A percentile compares a stretch with the other conserved stretches of the same genome.
Conservation (phyloP, 2,888 invertebrate genomes). For the Drosophila parthenogenetica region DNA sequence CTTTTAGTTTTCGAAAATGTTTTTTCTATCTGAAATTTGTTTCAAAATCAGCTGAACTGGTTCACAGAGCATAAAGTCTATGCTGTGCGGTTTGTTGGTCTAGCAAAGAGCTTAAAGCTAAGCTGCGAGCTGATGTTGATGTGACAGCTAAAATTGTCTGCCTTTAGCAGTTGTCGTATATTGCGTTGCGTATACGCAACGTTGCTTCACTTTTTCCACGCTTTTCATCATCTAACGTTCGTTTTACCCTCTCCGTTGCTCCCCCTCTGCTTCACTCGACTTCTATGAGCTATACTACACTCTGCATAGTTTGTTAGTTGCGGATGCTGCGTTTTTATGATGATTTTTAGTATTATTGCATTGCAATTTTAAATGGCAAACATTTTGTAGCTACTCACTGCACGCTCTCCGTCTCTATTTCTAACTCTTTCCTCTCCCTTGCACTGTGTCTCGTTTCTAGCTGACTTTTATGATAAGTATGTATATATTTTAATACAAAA, state of each 20-base stretch:
- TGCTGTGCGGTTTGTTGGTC: constrained; percentile 1
- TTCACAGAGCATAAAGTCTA: constrained; percentile 7
- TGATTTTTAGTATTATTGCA: constrained; percentile 74
- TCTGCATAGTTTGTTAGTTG: constrained; percentile 26
- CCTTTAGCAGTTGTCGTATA: constrained; percentile 12
- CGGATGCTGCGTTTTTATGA: constrained; percentile 49
- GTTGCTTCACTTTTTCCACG: constrained; percentile 9
- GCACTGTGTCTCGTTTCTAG: neutral
- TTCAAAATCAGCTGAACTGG: constrained; percentile 1
- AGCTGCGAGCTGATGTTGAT: constrained; percentile 3
- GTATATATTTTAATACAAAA: constrained; percentile 73
- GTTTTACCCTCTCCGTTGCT: too few relatives aligned
- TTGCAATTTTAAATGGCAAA: constrained; percentile 71
- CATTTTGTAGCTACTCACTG: constrained; percentile 54
- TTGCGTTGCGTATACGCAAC: constrained; percentile 52
- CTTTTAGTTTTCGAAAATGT: neutral
- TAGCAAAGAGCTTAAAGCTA: constrained; percentile 19
- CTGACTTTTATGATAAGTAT: constrained; percentile 61
- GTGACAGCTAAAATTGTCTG: constrained; percentile 8
- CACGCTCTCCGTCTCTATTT: neutral
- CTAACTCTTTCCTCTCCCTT: neutral
- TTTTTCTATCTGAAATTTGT: neutral
- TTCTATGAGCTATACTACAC: neutral
- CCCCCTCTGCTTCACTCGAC: neutral
- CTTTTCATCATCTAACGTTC: constrained; percentile 15